Evolutionary conservation across 2,888 invertebrate species (phyloP).

Genomic region (Glyphotaelius pellucidus): DNA sequence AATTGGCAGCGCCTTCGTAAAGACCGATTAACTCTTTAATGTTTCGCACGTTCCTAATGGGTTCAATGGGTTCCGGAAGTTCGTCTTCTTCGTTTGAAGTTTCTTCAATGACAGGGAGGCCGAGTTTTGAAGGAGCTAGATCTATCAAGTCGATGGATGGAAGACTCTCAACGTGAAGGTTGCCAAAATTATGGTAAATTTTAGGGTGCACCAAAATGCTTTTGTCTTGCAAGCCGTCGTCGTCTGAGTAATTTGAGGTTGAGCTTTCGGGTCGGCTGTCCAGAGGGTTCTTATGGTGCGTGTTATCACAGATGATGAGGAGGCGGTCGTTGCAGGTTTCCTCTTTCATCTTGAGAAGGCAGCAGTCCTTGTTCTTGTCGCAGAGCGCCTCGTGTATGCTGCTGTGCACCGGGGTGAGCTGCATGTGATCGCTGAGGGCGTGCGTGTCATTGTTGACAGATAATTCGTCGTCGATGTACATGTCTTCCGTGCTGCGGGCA

Average conservation of each 20-base stretch:
- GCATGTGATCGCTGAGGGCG: constrained; percentile 67
- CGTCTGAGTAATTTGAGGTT: constrained; percentile 53
- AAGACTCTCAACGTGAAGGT: constrained; percentile 46
- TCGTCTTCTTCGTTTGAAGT: constrained; percentile 58
- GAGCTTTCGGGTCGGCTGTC: constrained; percentile 11
- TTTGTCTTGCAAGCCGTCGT: constrained; percentile 24
- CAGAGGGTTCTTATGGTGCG: constrained; percentile 69
- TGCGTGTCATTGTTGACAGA: constrained; percentile 71
- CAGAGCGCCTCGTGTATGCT: constrained; percentile 76
- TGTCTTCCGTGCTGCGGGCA: constrained; percentile 77
- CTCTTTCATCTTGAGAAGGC: constrained; percentile 74
- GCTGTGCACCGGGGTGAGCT: constrained; percentile 74
- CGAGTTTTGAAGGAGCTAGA: constrained; percentile 18
- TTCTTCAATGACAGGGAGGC: constrained; percentile 61
- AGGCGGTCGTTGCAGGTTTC: constrained; percentile 75
- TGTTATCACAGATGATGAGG: constrained; percentile 73
- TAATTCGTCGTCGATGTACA: constrained; percentile 78
- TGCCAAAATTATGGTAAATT: background rate
- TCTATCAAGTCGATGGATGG: constrained; percentile 54
- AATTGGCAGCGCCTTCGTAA: constrained; percentile 52
- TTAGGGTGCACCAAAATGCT: background rate
- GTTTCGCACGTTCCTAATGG: constrained; percentile 34
- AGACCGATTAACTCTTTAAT: constrained; percentile 62
- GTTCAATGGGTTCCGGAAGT: constrained; percentile 22
- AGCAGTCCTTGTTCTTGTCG: constrained; percentile 75